Evolutionary conservation across 2,888 invertebrate species (phyloP), one percentile per base, ranked within the genome.

Genomic region (Sinotaia quadrata): DNA sequence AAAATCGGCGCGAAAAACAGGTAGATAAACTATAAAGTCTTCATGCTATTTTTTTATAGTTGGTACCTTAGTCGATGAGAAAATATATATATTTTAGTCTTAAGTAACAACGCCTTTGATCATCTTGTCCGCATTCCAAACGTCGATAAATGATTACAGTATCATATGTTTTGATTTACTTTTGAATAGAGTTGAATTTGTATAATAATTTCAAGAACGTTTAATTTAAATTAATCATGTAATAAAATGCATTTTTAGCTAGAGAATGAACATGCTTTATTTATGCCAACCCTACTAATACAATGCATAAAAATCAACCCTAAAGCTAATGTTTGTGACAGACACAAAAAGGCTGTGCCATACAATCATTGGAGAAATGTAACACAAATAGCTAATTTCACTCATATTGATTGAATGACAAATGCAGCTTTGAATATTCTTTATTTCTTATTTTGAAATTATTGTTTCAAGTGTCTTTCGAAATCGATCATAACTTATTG

Each of bases 1-100:
- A n/a, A n/a, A 72, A 63, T 69, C 72, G 71, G 62, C 69, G 54
- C 61, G 67, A 67, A 41, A 70, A 73, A 68, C 67, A 75, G 75
- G 73, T 78, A 52, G 41, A 60, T 54, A 62, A 41, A 7, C n/a
- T 41, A 49, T 5, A 31, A n/a, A n/a, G n/a, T n/a, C n/a, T n/a
- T n/a, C n/a, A n/a, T n/a, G n/a, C n/a, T n/a, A n/a, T n/a, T n/a
- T n/a, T n/a, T n/a, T n/a, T n/a, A n/a, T n/a, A n/a, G n/a, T n/a
- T n/a, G n/a, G n/a, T n/a, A n/a, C n/a, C n/a, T n/a, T n/a, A n/a
- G n/a, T n/a, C n/a, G n/a, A n/a, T n/a, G n/a, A n/a, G n/a, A n/a
- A n/a, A n/a, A n/a, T n/a, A n/a, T n/a, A n/a, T n/a, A n/a, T n/a
- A n/a, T 60, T 41, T 60, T 37, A 52, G 18, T 59, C 58, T 29